These are phyloP conservation scores for Gryllus longicercus DNA, from an alignment of 2,888 invertebrate genomes.

Conservation along the genomic window DNA sequence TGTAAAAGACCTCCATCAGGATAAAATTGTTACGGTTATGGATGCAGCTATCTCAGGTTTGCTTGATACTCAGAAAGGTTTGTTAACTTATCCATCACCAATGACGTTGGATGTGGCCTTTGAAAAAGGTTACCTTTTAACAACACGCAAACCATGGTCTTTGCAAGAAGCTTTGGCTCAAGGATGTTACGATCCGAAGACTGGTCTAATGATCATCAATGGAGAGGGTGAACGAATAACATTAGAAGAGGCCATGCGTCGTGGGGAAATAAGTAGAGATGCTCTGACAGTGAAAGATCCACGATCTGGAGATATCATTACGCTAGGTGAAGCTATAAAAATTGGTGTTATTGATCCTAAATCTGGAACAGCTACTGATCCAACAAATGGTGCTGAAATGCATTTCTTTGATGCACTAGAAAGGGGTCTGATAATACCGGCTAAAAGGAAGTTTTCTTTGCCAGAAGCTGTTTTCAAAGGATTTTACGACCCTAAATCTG, in stretches of 20 bases:
- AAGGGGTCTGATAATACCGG: constrained; percentile 74
- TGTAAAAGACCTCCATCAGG: constrained; percentile 69
- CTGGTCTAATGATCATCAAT: constrained; percentile 65
- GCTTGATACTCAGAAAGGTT: constrained; percentile 66
- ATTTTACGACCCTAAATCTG: constrained; percentile 80
- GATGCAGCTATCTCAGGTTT: constrained; percentile 68
- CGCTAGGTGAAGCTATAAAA: constrained; percentile 74
- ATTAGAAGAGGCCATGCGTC: constrained; percentile 68
- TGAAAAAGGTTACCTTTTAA: constrained; percentile 75
- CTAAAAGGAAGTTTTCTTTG: constrained; percentile 76
- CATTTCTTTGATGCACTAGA: constrained; percentile 80
- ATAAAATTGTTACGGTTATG: constrained; percentile 62
- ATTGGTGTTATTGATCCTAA: constrained; percentile 73
- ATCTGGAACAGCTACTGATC: constrained; percentile 75
- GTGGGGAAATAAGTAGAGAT: constrained; percentile 71
- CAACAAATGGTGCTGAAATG: constrained; percentile 67
- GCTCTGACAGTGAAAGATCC: constrained; percentile 78
- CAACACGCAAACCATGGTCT: constrained; percentile 75
- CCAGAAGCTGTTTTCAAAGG: constrained; percentile 89
- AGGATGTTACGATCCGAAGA: constrained; percentile 71
- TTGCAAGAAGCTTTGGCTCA: constrained; percentile 79
- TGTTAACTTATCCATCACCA: constrained; percentile 61
- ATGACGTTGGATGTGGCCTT: constrained; percentile 75
- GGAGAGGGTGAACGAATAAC: constrained; percentile 64
- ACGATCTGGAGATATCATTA: constrained; percentile 72